These are phyloP conservation scores for Naso thynnoides DNA, from an alignment of 2,797 vertebrate species.

Conservation along the genomic window DNA sequence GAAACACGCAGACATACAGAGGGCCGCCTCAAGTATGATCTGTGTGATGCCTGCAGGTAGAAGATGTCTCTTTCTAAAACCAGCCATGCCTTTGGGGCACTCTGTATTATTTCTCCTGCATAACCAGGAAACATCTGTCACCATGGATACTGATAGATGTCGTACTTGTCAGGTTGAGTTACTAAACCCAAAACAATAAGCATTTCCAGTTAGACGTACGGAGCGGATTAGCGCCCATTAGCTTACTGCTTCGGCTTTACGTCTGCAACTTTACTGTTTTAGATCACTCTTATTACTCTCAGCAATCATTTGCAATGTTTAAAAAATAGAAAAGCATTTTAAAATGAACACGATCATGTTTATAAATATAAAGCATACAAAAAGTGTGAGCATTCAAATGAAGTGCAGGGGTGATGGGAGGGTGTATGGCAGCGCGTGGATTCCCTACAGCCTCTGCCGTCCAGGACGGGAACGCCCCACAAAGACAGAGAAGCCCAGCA, in stretches of 20 bases:
- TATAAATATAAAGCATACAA: not conserved
- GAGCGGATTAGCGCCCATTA: not conserved
- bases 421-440: slow-evolving; percentile 14
- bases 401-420: not conserved
- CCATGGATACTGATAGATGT: not conserved
- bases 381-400: not conserved
- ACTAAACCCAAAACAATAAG: not conserved
- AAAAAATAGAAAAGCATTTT: not conserved
- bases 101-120: not conserved
- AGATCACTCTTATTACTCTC: too few relatives aligned
- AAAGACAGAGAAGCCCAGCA: slow-evolving; percentile 49
- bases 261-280: not conserved
- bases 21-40: too few relatives aligned
- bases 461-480: slow-evolving; percentile 25
- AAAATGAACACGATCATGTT: not conserved
- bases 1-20: not conserved
- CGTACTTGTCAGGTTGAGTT: not conserved
- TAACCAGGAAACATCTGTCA: not conserved
- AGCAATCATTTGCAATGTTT: too few relatives aligned
- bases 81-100: not conserved
- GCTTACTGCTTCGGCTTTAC: not conserved
- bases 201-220: not conserved
- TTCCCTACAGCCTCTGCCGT: slow-evolving; percentile 28
- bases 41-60: not conserved
- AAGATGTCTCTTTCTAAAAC: not conserved